phyloP scores from a whole-genome alignment of 1,140 invertebrate species.

The Hormaphis cornu region DNA sequence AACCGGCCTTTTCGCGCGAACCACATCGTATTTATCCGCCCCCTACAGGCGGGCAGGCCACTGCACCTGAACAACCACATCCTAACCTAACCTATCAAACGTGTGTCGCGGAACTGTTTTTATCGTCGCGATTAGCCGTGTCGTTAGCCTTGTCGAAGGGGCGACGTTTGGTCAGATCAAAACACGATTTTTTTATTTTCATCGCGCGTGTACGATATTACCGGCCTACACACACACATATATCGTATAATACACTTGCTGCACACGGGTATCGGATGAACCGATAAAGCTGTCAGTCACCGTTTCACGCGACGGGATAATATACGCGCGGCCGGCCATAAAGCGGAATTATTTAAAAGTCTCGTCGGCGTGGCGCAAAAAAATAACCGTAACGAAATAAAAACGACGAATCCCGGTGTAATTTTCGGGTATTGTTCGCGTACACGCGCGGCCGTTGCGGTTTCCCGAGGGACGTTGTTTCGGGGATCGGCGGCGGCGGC shows the following conservation, averaged over 20 bases:
- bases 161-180: not conserved
- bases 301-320: constrained; percentile 16
- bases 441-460: not conserved
- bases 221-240: too few relatives aligned
- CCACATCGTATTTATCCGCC: too few relatives aligned
- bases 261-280: constrained; percentile 30
- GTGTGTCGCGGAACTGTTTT: too few relatives aligned
- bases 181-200: constrained; percentile 16
- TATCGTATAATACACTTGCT: too few relatives aligned
- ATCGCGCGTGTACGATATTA: too few relatives aligned
- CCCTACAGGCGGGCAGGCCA: too few relatives aligned
- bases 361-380: not conserved
- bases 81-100: too few relatives aligned
- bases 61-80: too few relatives aligned
- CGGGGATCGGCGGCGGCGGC: not conserved
- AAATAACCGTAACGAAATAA: not conserved
- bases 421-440: constrained; percentile 30
- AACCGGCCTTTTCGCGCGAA: too few relatives aligned
- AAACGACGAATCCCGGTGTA: constrained; percentile 27
- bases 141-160: too few relatives aligned
- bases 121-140: too few relatives aligned
- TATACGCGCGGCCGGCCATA: constrained; percentile 21
- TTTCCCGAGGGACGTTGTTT: constrained; percentile 3
- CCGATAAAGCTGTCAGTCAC: constrained; percentile 30
- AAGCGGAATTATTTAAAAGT: constrained; percentile 31